Evolutionary conservation across 2,113 vertebrate genomes (phyloP).

Genomic region (Anolis sagrei): DNA sequence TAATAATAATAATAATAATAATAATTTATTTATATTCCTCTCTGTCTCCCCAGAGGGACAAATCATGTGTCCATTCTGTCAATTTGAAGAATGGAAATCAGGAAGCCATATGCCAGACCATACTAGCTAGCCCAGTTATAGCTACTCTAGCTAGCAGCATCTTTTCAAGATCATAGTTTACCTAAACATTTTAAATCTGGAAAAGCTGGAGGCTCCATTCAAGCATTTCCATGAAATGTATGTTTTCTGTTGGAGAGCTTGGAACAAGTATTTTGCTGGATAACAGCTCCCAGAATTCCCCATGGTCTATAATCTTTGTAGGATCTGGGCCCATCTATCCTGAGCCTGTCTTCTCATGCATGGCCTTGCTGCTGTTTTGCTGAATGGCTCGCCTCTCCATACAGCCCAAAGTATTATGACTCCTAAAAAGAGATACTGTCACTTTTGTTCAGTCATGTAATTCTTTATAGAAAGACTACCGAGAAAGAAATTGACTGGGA

Average conservation of each 20-base stretch:
- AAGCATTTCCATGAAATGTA: neutral
- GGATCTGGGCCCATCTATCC: neutral
- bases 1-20: too few species aligned
- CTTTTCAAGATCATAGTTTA: neutral
- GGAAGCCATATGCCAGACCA: neutral
- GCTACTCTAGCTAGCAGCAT: neutral
- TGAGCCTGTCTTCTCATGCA: neutral
- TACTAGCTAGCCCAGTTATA: neutral
- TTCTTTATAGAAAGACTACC: constrained; percentile 20
- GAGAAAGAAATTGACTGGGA: constrained; percentile 30
- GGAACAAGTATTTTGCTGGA: neutral
- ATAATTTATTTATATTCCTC: too few species aligned
- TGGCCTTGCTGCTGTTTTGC: neutral
- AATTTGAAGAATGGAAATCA: neutral
- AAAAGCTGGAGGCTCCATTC: neutral
- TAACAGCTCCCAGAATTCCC: neutral
- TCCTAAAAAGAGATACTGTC: constrained; percentile 12
- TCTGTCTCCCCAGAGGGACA: too few species aligned
- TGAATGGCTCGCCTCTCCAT: neutral
- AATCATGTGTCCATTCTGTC: too few species aligned
- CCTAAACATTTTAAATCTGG: neutral
- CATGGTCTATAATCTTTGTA: neutral
- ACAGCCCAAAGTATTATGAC: constrained; percentile 2
- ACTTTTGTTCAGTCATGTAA: constrained; percentile 21
- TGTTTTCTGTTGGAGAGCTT: neutral